Evolutionary conservation across 2,888 invertebrate species (phyloP).

Genomic region (Nomada ferruginata): DNA sequence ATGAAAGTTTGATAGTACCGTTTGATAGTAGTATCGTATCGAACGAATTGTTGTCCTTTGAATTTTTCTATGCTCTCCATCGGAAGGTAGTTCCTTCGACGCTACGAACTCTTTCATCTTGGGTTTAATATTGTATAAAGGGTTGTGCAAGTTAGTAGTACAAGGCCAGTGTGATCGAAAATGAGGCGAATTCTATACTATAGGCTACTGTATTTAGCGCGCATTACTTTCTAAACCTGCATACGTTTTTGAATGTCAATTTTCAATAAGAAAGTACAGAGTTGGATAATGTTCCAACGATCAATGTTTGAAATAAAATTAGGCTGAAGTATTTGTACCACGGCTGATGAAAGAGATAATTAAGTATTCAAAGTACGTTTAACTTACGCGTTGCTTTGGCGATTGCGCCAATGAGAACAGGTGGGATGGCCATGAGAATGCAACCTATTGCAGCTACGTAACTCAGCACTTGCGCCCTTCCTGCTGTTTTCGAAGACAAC

Average conservation of each 20-base stretch:
- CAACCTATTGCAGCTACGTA: slow-evolving; percentile 98
- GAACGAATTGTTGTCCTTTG: too few species aligned
- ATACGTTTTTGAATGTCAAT: neutral
- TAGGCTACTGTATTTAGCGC: neutral
- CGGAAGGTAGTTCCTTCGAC: neutral
- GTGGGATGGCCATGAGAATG: slow-evolving; percentile 98
- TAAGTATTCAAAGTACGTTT: slow-evolving; percentile 17
- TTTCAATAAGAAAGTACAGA: neutral
- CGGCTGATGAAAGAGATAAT: neutral
- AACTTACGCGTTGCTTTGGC: slow-evolving; percentile 95
- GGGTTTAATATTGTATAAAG: neutral
- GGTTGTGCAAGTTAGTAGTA: slow-evolving; percentile 1
- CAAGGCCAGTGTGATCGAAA: slow-evolving; percentile 14
- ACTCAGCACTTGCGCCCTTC: slow-evolving; percentile 96
- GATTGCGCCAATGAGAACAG: slow-evolving; percentile 98
- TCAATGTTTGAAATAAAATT: too few species aligned
- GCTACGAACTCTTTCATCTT: neutral
- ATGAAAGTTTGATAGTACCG: too few species aligned
- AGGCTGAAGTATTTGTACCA: too few species aligned
- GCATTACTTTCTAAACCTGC: neutral
- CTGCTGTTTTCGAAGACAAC: slow-evolving; percentile 97
- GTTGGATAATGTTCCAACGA: too few species aligned
- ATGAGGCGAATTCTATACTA: neutral
- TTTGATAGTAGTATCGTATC: too few species aligned
- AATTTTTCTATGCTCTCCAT: too few species aligned